Evolutionary conservation across 2,797 vertebrate genomes (phyloP).

Genomic region (Gobio occitaniae): DNA sequence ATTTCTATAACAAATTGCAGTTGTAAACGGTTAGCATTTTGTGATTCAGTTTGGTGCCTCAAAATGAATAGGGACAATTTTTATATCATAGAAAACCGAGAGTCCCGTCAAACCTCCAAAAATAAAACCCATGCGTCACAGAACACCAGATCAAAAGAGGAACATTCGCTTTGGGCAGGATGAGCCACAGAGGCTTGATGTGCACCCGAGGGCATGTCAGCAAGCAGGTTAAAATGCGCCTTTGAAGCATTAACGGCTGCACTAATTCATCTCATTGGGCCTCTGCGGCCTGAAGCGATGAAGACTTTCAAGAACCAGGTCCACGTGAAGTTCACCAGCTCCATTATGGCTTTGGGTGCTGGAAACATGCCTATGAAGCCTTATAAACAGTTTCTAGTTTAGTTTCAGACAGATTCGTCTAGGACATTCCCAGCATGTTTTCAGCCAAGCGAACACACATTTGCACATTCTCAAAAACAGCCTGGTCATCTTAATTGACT

Average conservation of each 20-base stretch:
- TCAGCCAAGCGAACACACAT: not conserved
- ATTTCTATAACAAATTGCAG: not conserved
- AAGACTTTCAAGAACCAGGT: constrained; percentile 39
- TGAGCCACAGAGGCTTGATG: not conserved
- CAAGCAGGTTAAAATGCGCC: constrained; percentile 28
- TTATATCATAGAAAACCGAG: not conserved
- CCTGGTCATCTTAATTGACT: not conserved
- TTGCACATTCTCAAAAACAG: not conserved
- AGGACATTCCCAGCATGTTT: not conserved
- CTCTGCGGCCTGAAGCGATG: constrained; percentile 32
- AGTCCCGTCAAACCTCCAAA: not conserved
- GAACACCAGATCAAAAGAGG: constrained; percentile 10
- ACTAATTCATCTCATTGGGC: constrained; percentile 37
- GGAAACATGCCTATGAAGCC: not conserved
- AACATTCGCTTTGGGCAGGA: constrained; percentile 3
- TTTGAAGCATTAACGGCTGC: constrained; percentile 30
- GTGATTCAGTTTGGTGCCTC: not conserved
- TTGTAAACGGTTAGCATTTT: not conserved
- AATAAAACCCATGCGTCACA: constrained; percentile 13
- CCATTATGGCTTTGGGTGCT: not conserved
- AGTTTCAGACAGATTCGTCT: not conserved
- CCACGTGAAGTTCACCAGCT: constrained; percentile 23
- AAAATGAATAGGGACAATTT: not conserved
- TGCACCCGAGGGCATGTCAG: constrained; percentile 23
- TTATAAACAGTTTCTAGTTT: not conserved